Evolutionary conservation across 2,888 invertebrate genomes (phyloP), one percentile per base, ranked within the genome.

Genomic region (Tenthredo distinguenda): DNA sequence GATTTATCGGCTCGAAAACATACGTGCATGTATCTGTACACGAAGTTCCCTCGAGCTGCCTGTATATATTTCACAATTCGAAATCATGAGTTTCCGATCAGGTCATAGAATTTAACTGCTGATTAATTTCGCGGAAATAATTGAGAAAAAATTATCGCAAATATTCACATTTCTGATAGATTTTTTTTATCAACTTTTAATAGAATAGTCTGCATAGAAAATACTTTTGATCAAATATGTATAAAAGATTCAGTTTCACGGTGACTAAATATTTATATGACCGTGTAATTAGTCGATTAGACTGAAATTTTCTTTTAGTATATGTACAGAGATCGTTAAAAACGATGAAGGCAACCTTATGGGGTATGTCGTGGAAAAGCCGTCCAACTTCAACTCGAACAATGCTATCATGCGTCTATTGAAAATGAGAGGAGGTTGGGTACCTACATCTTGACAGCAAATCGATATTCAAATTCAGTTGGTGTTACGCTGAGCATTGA

Each of bases 401-500:
- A 81, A 81, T 62, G 50, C 21, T 81, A 81, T 81, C 81, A n/a
- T 62, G 31, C 81, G 21, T 43, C 62, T 31, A 81, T 81, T 81
- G 81, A 21, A 21, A 50, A 31, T 40, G 62, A 62, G 34, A 62
- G 15, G 34, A 10, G 62, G 79, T 58, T 15, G 37, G 40, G 9
- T 62, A 37, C 81, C 50, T 68, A 68, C 68, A 68, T 34, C 18
- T 74, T 40, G 81, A 81, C 81, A 62, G 81, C 21, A 40, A 81
- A 81, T 81, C 81, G 62, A 81, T 81, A 81, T 81, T 81, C 21
- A 81, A 81, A 81, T 81, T 81, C 62, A 62, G 34, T 58, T 37
- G 10, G 77, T 31, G 31, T 9, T 50, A 77, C 55, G 55, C 12
- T 15, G 40, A 40, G 81, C 40, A 62, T 81, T 81, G 81, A 81